Conservation (phyloP, 2,888 invertebrate genomes). For the Deroplatys truncata region DNA sequence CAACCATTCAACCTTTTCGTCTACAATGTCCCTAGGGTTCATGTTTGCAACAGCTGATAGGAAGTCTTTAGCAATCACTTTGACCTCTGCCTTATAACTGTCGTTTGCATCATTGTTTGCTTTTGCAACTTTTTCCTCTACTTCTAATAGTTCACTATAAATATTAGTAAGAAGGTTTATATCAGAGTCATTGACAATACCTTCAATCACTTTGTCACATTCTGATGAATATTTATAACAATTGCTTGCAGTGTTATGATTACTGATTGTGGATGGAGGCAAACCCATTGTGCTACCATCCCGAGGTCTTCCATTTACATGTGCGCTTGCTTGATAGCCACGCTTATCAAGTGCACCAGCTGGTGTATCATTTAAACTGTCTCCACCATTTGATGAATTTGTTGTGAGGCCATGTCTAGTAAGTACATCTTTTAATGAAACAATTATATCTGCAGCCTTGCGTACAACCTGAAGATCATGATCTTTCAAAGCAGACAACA, state of each 20-base stretch:
- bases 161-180: constrained; percentile 58
- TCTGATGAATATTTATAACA: not conserved
- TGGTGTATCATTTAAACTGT: not conserved
- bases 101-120: not conserved
- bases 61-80: constrained; percentile 45
- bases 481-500: constrained; percentile 63
- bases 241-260: not conserved
- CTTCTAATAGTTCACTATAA: constrained; percentile 52
- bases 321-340: not conserved
- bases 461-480: constrained; percentile 69
- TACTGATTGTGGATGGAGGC: not conserved
- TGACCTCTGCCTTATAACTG: not conserved
- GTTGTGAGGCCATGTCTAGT: constrained; percentile 15
- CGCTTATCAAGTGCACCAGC: not conserved
- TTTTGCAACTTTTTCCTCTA: constrained; percentile 30
- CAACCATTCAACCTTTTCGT: constrained; percentile 62
- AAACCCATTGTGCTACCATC: too few relatives aligned
- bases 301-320: not conserved
- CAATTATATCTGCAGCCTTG: constrained; percentile 53
- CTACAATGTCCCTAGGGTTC: constrained; percentile 58
- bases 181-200: constrained; percentile 60
- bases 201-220: constrained; percentile 53
- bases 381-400: not conserved
- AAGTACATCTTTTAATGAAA: constrained; percentile 15
- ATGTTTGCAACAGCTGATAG: constrained; percentile 52